Evolutionary conservation across 2,797 vertebrate species (phyloP).

Genomic region (Urosaurus nigricauda): DNA sequence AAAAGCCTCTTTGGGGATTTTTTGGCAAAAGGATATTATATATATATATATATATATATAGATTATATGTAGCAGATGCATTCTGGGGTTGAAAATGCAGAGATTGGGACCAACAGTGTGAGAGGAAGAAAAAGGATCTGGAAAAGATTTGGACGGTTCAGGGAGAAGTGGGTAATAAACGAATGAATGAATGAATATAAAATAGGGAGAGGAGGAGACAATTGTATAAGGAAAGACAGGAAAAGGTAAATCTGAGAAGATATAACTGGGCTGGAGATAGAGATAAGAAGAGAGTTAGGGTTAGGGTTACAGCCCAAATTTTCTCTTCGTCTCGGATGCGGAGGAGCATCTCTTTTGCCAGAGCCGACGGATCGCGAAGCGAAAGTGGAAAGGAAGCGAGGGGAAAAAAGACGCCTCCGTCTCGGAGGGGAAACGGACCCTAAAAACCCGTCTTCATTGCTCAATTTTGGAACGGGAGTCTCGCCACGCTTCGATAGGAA

Average conservation of each 20-base stretch:
- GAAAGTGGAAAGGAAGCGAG: background rate
- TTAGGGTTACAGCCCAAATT: too few relatives aligned
- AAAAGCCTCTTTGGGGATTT: background rate
- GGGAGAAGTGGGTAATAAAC: too few relatives aligned
- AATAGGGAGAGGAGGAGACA: background rate
- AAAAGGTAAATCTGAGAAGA: background rate
- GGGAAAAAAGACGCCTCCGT: background rate
- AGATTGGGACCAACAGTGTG: background rate
- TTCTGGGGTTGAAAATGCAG: background rate
- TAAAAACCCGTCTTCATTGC: background rate
- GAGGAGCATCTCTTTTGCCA: background rate
- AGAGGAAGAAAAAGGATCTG: background rate
- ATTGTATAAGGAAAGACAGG: background rate
- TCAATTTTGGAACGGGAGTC: background rate
- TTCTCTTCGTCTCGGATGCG: background rate
- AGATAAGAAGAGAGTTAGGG: background rate
- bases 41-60: too few relatives aligned
- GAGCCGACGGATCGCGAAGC: background rate
- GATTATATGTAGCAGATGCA: too few relatives aligned
- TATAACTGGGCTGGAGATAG: background rate
- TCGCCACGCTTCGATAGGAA: background rate
- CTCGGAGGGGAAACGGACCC: too few relatives aligned
- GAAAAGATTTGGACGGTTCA: too few relatives aligned
- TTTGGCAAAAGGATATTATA: too few relatives aligned
- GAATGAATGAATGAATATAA: too few relatives aligned